Conservation (phyloP, 2,888 invertebrate genomes). For the Bombylius discolor region DNA sequence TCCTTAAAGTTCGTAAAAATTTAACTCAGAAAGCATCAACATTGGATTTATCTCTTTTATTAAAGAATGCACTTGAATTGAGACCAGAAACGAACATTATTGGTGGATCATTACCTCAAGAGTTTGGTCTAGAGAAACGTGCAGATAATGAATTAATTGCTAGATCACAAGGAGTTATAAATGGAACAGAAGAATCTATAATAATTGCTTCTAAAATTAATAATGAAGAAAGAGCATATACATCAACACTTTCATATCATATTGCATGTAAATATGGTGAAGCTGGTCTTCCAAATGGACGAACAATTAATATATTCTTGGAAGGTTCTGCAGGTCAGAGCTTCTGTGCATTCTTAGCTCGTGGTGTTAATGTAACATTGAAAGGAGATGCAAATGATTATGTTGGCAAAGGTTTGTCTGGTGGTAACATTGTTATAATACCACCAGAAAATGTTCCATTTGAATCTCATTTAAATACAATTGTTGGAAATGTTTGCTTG, state of each 20-base stretch:
- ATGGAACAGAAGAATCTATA: slow-evolving; percentile 53
- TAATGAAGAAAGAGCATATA: slow-evolving; percentile 89
- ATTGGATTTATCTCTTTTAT: slow-evolving; percentile 70
- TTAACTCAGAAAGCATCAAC: slow-evolving; percentile 67
- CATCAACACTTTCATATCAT: slow-evolving; percentile 84
- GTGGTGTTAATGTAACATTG: slow-evolving; percentile 76
- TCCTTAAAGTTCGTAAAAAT: slow-evolving; percentile 62
- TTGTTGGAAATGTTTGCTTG: slow-evolving; percentile 94
- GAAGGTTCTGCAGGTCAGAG: slow-evolving; percentile 96
- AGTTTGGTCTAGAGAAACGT: slow-evolving; percentile 75
- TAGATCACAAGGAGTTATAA: slow-evolving; percentile 58
- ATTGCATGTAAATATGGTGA: slow-evolving; percentile 89
- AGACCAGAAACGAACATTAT: slow-evolving; percentile 80
- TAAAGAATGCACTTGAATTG: slow-evolving; percentile 81
- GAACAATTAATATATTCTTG: slow-evolving; percentile 63
- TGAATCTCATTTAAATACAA: slow-evolving; percentile 87
- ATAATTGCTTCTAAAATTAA: slow-evolving; percentile 66
- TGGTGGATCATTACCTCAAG: slow-evolving; percentile 74
- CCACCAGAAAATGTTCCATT: slow-evolving; percentile 79
- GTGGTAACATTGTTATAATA: slow-evolving; percentile 84
- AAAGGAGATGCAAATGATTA: slow-evolving; percentile 99
- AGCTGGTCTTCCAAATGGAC: slow-evolving; percentile 66
- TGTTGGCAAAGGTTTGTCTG: slow-evolving; percentile 90
- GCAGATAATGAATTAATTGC: slow-evolving; percentile 72
- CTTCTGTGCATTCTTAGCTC: slow-evolving; percentile 92